Base-by-base conservation (phyloP, 2,113 vertebrate species). In the Sander vitreus region DNA sequence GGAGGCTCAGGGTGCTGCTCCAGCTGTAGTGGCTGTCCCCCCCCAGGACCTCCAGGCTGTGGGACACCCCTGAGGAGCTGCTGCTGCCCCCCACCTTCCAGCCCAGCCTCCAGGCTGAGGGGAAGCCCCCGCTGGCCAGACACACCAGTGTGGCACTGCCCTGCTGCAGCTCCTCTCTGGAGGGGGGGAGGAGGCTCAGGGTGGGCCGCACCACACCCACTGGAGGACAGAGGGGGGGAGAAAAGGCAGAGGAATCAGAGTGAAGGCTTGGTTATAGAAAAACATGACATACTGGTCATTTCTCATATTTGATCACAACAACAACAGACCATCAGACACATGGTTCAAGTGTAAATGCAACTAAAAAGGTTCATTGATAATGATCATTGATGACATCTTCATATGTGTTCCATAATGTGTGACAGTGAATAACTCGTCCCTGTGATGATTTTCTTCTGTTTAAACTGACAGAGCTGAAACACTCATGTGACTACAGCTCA, bases 151-250 rank as follows among this genome's bases (percentile, higher is more conserved):
- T 92, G 88, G 84, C 91, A 50, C 15, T 83, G 57, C 72, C 83
- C 80, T 78, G 50, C 74, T 62, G 58, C 82, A 89, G 55, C 88
- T 91, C 84, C 64, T 72, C 43, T 33, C 6, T 72, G 78, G 91
- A 91, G 73, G 90, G 86, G 45, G 91, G 78, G 87, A 93, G 88
- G 73, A 92, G n/a, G 12, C 45, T 93, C 76, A 92, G 83, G 57
- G 62, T 84, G 85, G 91, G 91, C 27, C 18, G 80, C 81, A 64
- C 43, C 50, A 78, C 60, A 36, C 84, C 84, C 84, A 72, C 87
- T 89, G 74, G 36, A 76, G 72, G 67, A 72, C 45, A 73, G 62
- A 55, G 30, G 13, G 48, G 54, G 30, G 62, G 67, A 47, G 14
- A 43, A 11, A n/a, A 15, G 8, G 30, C 11, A 68, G 12, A 76